These are phyloP conservation scores for Darevskia nairensis DNA, from an alignment of 2,797 vertebrate genomes.

Conservation along the genomic window DNA sequence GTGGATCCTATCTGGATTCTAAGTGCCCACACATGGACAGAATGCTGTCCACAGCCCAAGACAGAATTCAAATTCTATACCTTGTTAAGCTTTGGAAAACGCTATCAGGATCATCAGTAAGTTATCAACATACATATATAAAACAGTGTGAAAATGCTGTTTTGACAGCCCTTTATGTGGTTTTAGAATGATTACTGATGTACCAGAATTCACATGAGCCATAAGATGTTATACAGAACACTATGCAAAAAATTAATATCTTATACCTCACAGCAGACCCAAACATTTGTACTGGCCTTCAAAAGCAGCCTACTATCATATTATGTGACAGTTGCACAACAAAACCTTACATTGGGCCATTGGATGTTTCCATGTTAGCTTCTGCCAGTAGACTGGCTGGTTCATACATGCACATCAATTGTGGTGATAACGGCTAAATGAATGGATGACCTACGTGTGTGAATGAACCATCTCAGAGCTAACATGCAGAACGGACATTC, in stretches of 20 bases:
- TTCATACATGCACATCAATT: neutral
- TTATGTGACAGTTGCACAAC: neutral
- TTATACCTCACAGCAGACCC: neutral
- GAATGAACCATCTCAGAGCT: neutral
- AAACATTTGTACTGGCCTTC: neutral
- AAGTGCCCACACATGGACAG: neutral
- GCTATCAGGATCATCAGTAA: neutral
- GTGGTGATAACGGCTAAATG: neutral
- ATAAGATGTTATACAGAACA: neutral
- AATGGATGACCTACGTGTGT: neutral
- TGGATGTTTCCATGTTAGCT: neutral
- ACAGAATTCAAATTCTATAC: neutral
- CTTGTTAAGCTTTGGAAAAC: neutral
- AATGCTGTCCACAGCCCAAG: neutral
- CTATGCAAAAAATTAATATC: neutral
- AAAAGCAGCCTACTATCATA: neutral
- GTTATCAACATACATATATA: neutral
- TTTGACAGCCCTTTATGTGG: neutral
- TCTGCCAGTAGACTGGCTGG: neutral
- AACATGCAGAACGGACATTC: neutral
- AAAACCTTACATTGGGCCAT: neutral
- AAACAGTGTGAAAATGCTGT: neutral
- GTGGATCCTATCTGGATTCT: neutral
- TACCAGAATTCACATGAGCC: neutral
- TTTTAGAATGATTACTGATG: neutral